Evolutionary conservation across 2,797 vertebrate species (phyloP), one percentile per base, ranked within the genome.

Genomic region (Ptychobarbus kaznakovi): DNA sequence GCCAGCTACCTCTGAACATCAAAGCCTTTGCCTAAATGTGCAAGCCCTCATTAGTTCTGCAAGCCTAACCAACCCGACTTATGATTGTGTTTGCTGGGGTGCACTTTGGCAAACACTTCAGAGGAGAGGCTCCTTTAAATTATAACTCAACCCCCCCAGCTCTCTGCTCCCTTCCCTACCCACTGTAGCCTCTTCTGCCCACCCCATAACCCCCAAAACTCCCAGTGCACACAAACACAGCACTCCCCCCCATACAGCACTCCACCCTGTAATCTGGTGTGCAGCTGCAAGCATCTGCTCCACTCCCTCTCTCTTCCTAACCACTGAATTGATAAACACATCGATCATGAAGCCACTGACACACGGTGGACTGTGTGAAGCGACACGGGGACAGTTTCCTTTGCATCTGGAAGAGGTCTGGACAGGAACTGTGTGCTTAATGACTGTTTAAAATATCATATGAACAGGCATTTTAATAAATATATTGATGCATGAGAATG

Each of bases 41-140:
- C 94, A 95, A 94, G 94, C 95, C 93, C 94, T 96, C 94, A 96
- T 96, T 96, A 96, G 94, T 95, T 95, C 94, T 94, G 93, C 94
- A 94, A 95, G 94, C 93, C 94, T 92, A 95, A 95, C 94, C 95
- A 93, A 94, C 91, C 89, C 94, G 93, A 94, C 94, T 94, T 94
- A 94, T 94, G 94, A 95, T 94, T 95, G 95, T 95, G 93, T 95
- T 95, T 95, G 94, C 94, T 93, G 95, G 95, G 94, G 94, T 94
- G 92, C 94, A 90, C 81, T 92, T 93, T 95, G 95, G 95, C 94
- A 95, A 91, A 93, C 92, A 96, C 95, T 95, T 96, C 95, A 95
- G 95, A 96, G 93, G 92, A 93, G 89, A 94, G 93, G 90, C 87
- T 93, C 93, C 93, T 94, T 95, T 95, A 94, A 95, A 94, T 95